These are phyloP conservation scores for Drosophila demipolita DNA, from an alignment of 2,888 invertebrate species.

Conservation along the genomic window DNA sequence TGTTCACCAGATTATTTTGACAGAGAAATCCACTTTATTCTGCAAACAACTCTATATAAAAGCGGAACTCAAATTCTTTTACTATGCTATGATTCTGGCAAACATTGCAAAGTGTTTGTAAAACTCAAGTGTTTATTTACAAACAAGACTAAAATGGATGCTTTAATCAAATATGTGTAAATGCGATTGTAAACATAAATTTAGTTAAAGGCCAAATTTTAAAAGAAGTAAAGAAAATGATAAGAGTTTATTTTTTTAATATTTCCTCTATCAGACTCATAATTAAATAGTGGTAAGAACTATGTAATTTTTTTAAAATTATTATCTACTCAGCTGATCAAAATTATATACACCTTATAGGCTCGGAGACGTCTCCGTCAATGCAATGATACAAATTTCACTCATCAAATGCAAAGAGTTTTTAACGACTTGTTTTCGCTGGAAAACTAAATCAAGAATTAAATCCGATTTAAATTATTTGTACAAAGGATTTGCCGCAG, in stretches of 20 bases:
- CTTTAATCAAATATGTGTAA: too few species aligned
- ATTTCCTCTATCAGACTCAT: background rate
- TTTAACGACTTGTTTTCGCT: background rate
- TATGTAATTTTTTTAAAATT: too few species aligned
- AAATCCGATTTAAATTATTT: background rate
- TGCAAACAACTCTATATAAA: background rate
- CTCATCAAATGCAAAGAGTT: background rate
- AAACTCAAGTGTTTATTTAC: background rate
- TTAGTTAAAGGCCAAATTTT: background rate
- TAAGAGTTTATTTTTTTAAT: background rate
- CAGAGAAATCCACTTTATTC: background rate
- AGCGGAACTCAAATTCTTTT: background rate
- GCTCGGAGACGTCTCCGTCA: background rate
- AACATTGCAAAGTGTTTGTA: background rate
- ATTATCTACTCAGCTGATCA: background rate
- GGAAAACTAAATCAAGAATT: background rate
- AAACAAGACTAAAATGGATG: background rate
- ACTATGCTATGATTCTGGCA: background rate
- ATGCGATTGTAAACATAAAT: background rate
- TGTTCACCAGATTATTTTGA: background rate
- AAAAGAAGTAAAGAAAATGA: background rate
- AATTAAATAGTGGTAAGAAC: background rate
- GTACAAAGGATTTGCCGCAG: constrained; percentile 26
- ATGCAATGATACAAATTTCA: background rate
- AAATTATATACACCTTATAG: background rate